Conservation (phyloP, 1,140 invertebrate genomes). For the Ostrea denselamellosa region DNA sequence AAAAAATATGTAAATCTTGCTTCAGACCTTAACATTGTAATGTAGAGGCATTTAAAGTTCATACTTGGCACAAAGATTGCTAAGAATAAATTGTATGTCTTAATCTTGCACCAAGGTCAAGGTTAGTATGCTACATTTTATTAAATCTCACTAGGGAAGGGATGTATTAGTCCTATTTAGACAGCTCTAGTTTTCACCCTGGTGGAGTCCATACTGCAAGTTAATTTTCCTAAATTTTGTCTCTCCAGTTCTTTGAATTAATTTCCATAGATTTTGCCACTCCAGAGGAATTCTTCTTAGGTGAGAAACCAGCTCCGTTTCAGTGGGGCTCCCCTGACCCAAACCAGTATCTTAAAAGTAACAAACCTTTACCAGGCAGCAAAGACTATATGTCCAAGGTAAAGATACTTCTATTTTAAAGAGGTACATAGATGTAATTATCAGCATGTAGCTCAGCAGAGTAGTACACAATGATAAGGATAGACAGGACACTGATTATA, state of each 20-base stretch:
- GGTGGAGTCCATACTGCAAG: no score
- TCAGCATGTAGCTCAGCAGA: no score
- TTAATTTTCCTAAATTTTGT: background rate
- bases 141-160: no score
- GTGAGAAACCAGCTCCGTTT: slow-evolving; percentile 78
- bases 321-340: slow-evolving; percentile 77
- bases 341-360: background rate
- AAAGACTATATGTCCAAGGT: slow-evolving; percentile 57
- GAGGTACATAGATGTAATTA: background rate
- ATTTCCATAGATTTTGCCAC: slow-evolving; percentile 85
- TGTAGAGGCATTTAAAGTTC: background rate
- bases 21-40: no score
- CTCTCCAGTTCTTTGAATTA: background rate
- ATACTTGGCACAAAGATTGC: background rate
- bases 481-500: no score
- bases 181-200: no score
- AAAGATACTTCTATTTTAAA: background rate
- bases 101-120: no score
- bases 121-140: no score
- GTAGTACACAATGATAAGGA: no score
- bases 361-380: background rate
- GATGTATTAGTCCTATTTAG: no score
- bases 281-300: slow-evolving; percentile 94
- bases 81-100: no score
- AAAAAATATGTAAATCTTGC: no score